phyloP scores from a whole-genome alignment of 92 coral and sea anemone genomes.

The Chrysogorgia sp. region DNA sequence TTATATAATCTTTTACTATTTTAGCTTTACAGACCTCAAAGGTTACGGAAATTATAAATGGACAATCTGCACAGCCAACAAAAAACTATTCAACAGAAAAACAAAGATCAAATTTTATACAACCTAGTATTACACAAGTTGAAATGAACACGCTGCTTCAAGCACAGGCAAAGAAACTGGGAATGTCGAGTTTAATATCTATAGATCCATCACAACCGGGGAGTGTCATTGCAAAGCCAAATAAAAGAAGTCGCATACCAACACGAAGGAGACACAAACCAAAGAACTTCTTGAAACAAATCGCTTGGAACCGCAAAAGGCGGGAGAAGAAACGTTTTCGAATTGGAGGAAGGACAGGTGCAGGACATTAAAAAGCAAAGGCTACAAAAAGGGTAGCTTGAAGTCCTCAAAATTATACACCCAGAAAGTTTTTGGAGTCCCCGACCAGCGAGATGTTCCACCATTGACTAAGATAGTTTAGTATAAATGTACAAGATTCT shows the following conservation, averaged over 20 bases:
- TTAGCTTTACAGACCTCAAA: background rate
- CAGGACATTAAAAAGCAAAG: too few relatives aligned
- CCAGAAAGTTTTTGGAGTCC: too few relatives aligned
- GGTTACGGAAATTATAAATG: constrained; percentile 7
- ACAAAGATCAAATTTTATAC: background rate
- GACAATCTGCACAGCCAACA: background rate
- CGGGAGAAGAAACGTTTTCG: background rate
- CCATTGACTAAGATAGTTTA: too few relatives aligned
- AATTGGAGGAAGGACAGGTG: too few relatives aligned
- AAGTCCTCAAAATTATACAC: too few relatives aligned
- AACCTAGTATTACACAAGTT: background rate
- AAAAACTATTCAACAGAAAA: background rate
- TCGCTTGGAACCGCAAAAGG: background rate
- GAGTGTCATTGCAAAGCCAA: background rate
- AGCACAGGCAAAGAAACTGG: background rate
- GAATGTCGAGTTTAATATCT: background rate
- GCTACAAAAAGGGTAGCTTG: too few relatives aligned
- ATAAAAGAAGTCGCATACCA: background rate
- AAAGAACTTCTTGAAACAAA: background rate
- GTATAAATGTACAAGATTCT: too few relatives aligned
- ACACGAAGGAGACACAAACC: too few relatives aligned
- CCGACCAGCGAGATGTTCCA: too few relatives aligned
- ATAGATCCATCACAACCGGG: background rate
- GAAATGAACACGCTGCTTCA: background rate
- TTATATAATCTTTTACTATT: background rate